Percentiles rank a stretch among this genome's conserved stretches.
Conservation (phyloP, 2,888 invertebrate genomes). For the Cyclophora punctaria region DNA sequence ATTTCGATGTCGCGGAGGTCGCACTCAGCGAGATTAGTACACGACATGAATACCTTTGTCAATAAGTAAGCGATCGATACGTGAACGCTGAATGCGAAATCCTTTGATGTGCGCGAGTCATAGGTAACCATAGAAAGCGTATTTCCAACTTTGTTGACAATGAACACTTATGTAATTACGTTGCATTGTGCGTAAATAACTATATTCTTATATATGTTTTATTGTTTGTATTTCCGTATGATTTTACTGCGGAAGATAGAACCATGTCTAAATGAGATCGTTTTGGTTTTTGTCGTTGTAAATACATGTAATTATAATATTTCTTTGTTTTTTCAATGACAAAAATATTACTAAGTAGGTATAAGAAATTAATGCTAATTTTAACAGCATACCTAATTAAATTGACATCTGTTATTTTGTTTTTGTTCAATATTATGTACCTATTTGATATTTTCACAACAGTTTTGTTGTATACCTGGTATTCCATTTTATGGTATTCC, state of each 20-base stretch:
- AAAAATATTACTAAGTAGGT: too few relatives aligned
- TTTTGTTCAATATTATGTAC: too few relatives aligned
- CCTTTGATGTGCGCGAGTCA: conserved; percentile 37
- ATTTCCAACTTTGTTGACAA: conserved; percentile 51
- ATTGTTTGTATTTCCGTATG: conserved; percentile 16
- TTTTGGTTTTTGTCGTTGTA: too few relatives aligned
- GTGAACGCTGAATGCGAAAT: conserved; percentile 29
- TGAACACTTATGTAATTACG: conserved; percentile 49
- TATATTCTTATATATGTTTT: conserved; percentile 27
- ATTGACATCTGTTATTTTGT: too few relatives aligned
- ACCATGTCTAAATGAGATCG: too few relatives aligned
- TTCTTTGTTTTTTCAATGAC: too few relatives aligned
- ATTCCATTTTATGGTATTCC: too few relatives aligned
- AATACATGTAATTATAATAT: too few relatives aligned
- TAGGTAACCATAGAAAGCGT: conserved; percentile 46
- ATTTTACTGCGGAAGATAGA: background rate
- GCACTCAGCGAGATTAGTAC: conserved; percentile 17
- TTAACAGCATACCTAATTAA: too few relatives aligned
- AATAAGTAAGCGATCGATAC: conserved; percentile 36
- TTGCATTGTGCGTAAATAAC: conserved; percentile 41
- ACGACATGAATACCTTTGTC: conserved; percentile 33
- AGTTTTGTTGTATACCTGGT: too few relatives aligned
- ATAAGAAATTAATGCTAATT: too few relatives aligned
- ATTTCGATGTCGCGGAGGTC: conserved; percentile 34
- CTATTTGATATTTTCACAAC: too few relatives aligned